Evolutionary conservation across 2,888 invertebrate species (phyloP), one percentile per base, ranked within the genome.

Genomic region (Diarsia dahlii): DNA sequence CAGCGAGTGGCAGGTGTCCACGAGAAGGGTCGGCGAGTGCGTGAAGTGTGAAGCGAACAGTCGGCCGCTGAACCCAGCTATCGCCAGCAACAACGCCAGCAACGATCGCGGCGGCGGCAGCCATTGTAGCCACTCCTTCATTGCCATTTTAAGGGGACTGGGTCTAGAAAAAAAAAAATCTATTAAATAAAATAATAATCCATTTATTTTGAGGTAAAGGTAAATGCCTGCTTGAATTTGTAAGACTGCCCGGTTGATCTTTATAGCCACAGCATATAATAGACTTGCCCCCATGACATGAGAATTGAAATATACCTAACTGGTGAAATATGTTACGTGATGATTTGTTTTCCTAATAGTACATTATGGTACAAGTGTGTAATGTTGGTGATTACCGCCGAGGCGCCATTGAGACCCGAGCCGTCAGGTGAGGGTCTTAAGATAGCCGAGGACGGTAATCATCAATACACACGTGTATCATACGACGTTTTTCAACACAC

Each of bases 1-100:
- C 71, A 99, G 97, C 97, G 99, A 98, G 95, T 99, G 99, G 95
- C 99, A 99, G 15, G 99, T 98, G 93, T 99, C 99, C 87, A 99
- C 98, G 67, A 99, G 97, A 18, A 99, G 97, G 0, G 99, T 99
- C 69, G 99, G 97, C 1, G 99, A 98, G 94, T 99, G 99, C 3
- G 99, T 99, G 88, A 99, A 96, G 94, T 99, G 98, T 80, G 99
- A 99, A 13, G 98, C 97, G 85, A 98, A 97, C 88, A 99, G 97
- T 91, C 99, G 98, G 6, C 98, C 97, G 84, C 98, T 94, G 95
- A 99, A 99, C 89, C 98, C 98, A 69, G 97, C 97, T 45, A 97
- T 94, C 3, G 98, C 98, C 88, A 99, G 96, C 85, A 97, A 96
- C 85, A 99, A 95, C 74, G 99, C 97, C 87, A 98, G 98, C 74